Evolutionary conservation across 2,888 invertebrate genomes (phyloP).

Genomic region (Acleris holmiana): DNA sequence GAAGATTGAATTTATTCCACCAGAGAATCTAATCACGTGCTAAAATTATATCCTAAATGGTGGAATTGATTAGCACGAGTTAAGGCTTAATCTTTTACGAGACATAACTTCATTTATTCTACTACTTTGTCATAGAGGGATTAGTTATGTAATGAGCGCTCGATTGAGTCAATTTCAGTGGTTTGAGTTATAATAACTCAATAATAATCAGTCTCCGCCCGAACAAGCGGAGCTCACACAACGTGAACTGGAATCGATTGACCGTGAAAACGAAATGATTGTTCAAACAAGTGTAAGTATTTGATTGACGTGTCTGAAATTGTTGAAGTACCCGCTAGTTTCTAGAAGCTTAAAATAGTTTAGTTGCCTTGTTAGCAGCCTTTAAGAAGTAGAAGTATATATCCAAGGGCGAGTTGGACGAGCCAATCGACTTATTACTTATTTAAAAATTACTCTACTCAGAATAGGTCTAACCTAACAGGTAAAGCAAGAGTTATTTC

Average conservation of each 20-base stretch:
- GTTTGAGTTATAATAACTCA: conserved; percentile 61
- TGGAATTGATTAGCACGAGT: not conserved
- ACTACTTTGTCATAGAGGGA: conserved; percentile 8
- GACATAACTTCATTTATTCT: not conserved
- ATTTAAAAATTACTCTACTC: too few relatives aligned
- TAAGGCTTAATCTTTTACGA: not conserved
- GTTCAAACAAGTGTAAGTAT: conserved; percentile 6
- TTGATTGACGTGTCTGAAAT: conserved; percentile 4
- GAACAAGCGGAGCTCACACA: conserved; percentile 62
- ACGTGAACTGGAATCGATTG: conserved; percentile 47
- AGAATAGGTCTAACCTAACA: too few relatives aligned
- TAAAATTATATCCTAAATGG: not conserved
- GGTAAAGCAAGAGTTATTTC: too few relatives aligned
- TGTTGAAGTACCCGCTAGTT: too few relatives aligned
- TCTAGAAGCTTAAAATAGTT: too few relatives aligned
- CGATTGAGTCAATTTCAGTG: conserved; percentile 10
- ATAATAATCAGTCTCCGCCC: conserved; percentile 60
- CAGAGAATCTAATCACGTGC: conserved; percentile 4
- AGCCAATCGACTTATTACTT: too few relatives aligned
- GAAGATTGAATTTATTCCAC: conserved; percentile 20
- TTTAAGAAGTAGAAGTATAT: too few relatives aligned
- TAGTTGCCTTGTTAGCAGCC: too few relatives aligned
- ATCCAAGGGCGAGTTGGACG: too few relatives aligned
- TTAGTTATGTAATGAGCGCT: conserved; percentile 10
- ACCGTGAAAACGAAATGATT: conserved; percentile 1